phyloP scores from a whole-genome alignment of 2,113 vertebrate species.

The Phainopepla nitens region DNA sequence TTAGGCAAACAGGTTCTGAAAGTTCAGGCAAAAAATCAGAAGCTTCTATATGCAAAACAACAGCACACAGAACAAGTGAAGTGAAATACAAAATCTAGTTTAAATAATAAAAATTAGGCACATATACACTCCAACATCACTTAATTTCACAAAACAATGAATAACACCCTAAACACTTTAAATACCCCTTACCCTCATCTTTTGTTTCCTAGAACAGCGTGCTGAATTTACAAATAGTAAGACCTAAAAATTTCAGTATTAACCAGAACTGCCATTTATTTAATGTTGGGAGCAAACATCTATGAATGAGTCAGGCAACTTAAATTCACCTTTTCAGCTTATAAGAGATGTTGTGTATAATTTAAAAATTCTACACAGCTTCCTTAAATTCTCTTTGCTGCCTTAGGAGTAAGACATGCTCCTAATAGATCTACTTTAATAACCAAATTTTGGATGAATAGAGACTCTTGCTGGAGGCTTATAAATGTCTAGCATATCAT shows the following conservation, averaged over 20 bases:
- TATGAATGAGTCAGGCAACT: neutral
- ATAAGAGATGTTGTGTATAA: neutral
- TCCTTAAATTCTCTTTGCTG: conserved; percentile 33
- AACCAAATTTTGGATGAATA: neutral
- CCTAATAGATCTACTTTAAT: conserved; percentile 6
- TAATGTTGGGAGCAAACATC: neutral
- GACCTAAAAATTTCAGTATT: neutral
- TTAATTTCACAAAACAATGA: neutral
- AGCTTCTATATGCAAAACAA: neutral
- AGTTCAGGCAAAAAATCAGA: neutral
- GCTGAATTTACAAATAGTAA: neutral
- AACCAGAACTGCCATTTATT: neutral
- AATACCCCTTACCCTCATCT: neutral
- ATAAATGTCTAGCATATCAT: neutral
- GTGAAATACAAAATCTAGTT: neutral
- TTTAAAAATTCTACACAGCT: conserved; percentile 16
- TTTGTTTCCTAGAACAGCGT: neutral
- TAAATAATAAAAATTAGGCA: neutral
- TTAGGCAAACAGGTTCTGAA: neutral
- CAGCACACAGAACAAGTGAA: neutral
- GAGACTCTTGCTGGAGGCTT: neutral
- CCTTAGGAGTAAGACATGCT: neutral
- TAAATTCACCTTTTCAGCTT: neutral
- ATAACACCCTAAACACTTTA: neutral
- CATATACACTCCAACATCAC: neutral